These are phyloP conservation scores for Cactoblastis cactorum DNA, from an alignment of 2,888 invertebrate genomes.

Conservation along the genomic window DNA sequence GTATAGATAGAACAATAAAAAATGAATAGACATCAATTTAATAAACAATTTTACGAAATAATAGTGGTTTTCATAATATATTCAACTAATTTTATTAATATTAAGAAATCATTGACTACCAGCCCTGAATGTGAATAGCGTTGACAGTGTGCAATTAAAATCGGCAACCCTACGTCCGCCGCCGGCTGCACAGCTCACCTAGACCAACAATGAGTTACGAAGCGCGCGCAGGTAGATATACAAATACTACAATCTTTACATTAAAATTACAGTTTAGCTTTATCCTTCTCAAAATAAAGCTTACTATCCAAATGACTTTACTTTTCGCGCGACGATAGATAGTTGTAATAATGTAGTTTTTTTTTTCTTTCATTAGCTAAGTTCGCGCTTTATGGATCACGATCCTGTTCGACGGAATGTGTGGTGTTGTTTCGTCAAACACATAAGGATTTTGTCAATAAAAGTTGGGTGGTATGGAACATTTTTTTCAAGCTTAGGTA, in stretches of 20 bases:
- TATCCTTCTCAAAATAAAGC: conserved; percentile 27
- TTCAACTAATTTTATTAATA: too few species aligned
- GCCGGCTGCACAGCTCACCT: conserved; percentile 72
- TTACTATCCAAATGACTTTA: conserved; percentile 7
- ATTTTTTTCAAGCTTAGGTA: conserved; percentile 37
- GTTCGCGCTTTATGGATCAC: conserved; percentile 76
- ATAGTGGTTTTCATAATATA: too few species aligned
- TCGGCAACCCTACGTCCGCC: conserved; percentile 63
- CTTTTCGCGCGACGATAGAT: conserved; percentile 17
- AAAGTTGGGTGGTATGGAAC: conserved; percentile 55
- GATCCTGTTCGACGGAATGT: conserved; percentile 68
- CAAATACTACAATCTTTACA: conserved; percentile 35
- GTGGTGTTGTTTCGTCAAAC: conserved; percentile 73
- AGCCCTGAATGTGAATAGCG: too few species aligned
- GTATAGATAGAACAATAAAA: too few species aligned
- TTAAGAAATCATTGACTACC: too few species aligned
- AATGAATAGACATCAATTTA: too few species aligned
- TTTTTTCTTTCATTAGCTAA: conserved; percentile 76
- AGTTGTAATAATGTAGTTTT: conserved; percentile 61
- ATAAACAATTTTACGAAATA: too few species aligned
- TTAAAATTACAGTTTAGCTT: conserved; percentile 22
- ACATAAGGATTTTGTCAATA: conserved; percentile 73
- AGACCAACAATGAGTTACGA: conserved; percentile 64
- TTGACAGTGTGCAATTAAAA: too few species aligned
- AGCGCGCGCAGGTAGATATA: conserved; percentile 71